Base-by-base conservation (phyloP, 2,113 vertebrate species). In the Butastur rufipennis region DNA sequence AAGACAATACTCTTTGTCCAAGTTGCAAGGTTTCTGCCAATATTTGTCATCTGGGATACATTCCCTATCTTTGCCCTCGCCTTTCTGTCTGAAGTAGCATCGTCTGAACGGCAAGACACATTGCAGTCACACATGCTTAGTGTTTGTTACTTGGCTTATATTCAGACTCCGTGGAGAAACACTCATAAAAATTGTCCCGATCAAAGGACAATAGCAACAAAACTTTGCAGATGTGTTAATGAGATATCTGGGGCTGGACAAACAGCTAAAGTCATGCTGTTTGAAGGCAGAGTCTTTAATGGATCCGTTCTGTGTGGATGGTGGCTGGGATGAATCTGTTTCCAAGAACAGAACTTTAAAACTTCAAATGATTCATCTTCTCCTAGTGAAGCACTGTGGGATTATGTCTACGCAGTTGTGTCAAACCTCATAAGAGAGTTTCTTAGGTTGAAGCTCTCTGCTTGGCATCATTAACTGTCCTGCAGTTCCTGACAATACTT, bases 1-100 rank as follows among this genome's bases (percentile, higher is more conserved):
- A 78, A 94, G 82, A 95, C 95, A 95, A 97, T 95, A 22, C 55
- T 81, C 94, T 94, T 95, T 95, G 95, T 94, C 92, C 81, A 86
- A 90, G 70, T 5, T 82, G 7, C 32, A 66, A 92, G 13, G 15
- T 74, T 96, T 67, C 88, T 96, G 94, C 96, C 97, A 96, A 83
- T 71, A 86, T 88, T 92, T 94, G 88, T 86, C 96, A 96, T 97
- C 93, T 97, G 93, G 93, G 85, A 94, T 36, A 34, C 45, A 95
- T 94, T 94, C 67, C 34, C 79, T 88, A 74, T 97, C 85, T 95
- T 73, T 88, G 55, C 71, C 72, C 50, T 88, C 3, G 59, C 45
- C 59, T 95, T 83, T 92, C 75, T 90, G 63, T 81, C 82, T 97
- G 75, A 95, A 90, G 93, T 15, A 93, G 53, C 81, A 93, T 72